phyloP scores from a whole-genome alignment of 2,113 vertebrate genomes.

The Chaetorhynchus papuensis region DNA sequence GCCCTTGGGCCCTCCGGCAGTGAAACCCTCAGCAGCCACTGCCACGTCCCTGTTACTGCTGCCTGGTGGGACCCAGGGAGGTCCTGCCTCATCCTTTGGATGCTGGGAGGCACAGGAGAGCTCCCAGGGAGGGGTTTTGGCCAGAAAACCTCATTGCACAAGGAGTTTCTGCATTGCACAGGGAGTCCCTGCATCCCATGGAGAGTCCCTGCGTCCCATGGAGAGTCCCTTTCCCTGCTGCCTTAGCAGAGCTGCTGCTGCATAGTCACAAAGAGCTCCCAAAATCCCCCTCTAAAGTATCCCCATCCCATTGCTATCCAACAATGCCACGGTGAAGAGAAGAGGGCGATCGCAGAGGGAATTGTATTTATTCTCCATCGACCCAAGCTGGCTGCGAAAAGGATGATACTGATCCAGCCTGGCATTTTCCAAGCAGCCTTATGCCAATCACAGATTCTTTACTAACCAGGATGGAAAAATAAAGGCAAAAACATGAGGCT shows the following conservation, averaged over 20 bases:
- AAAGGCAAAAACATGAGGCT: not conserved
- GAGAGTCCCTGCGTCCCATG: not conserved
- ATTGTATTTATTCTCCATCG: not conserved
- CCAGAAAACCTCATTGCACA: not conserved
- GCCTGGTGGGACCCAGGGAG: rapidly evolving
- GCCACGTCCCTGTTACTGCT: not conserved
- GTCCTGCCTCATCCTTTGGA: not conserved
- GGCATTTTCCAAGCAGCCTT: not conserved
- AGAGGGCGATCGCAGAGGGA: not conserved
- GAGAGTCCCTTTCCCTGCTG: not conserved
- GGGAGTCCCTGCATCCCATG: not conserved
- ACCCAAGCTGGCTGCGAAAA: not conserved
- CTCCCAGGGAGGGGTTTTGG: not conserved
- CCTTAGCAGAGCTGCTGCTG: not conserved
- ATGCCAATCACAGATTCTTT: not conserved
- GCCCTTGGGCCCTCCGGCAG: not conserved
- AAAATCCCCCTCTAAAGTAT: rapidly evolving
- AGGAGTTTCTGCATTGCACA: not conserved
- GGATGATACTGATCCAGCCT: not conserved
- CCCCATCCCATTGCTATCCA: not conserved
- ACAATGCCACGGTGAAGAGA: rapidly evolving
- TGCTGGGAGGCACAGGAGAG: not conserved
- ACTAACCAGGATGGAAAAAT: not conserved
- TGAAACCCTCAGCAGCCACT: rapidly evolving
- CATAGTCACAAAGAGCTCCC: not conserved